Evolutionary conservation across 2,888 invertebrate genomes (phyloP).

Genomic region (Biston betularia): DNA sequence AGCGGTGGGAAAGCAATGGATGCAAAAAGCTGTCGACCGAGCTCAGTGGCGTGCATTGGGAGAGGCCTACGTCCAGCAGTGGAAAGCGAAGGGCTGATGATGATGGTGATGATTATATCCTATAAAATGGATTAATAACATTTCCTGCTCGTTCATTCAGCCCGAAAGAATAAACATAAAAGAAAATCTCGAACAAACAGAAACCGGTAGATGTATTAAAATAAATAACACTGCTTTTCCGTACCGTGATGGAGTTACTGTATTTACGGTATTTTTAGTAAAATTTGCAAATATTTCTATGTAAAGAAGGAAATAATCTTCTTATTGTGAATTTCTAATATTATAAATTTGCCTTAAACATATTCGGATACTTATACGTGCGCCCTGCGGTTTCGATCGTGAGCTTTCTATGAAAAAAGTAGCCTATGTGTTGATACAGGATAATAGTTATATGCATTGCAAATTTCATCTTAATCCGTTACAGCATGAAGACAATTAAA

Average conservation of each 20-base stretch:
- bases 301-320: neutral
- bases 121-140: neutral
- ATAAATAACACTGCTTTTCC: neutral
- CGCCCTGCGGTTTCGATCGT: no score
- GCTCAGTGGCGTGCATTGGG: no score
- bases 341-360: conserved; percentile 9
- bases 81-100: no score
- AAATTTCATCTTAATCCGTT: no score
- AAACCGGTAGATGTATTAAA: neutral
- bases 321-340: neutral
- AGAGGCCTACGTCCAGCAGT: no score
- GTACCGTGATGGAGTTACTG: neutral
- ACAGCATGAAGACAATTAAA: no score
- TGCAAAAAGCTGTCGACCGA: no score
- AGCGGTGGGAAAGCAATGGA: no score
- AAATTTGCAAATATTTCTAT: neutral
- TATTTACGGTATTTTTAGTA: neutral
- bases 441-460: no score
- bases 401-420: no score
- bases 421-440: no score
- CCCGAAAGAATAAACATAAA: neutral
- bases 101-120: no score
- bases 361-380: neutral
- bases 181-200: neutral
- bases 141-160: neutral